phyloP scores from a whole-genome alignment of 2,797 vertebrate genomes.

The Gephyroberyx darwinii region DNA sequence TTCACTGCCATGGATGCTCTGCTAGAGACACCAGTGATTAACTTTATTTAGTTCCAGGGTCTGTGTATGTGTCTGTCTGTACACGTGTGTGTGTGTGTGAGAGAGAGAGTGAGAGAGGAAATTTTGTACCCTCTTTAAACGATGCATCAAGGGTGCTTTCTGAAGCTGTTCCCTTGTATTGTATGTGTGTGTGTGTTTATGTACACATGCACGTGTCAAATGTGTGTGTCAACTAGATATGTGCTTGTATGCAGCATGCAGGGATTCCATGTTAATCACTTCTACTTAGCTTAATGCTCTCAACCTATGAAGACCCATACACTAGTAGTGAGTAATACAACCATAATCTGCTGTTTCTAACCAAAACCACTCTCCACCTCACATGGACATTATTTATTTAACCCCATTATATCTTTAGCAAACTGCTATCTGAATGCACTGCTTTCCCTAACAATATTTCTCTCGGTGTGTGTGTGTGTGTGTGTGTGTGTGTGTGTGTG shows the following conservation, averaged over 20 bases:
- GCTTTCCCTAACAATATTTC: neutral
- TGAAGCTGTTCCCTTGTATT: neutral
- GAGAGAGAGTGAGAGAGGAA: neutral
- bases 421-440: neutral
- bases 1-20: conserved; percentile 50
- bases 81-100: neutral
- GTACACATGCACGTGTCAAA: neutral
- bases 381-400: neutral
- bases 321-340: neutral
- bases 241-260: neutral
- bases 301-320: neutral
- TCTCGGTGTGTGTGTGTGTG: no score
- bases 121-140: neutral
- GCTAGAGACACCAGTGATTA: conserved; percentile 47
- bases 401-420: neutral
- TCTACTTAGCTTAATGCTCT: neutral
- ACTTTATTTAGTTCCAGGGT: conserved; percentile 21
- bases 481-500: neutral
- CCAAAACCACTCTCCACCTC: neutral
- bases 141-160: neutral
- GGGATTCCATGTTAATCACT: neutral
- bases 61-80: neutral
- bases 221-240: neutral
- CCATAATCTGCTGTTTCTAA: neutral
- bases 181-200: conserved; percentile 4